Percentiles rank a stretch among this genome's conserved stretches.
Evolutionary conservation across 2,888 invertebrate species (phyloP).

Genomic region (Polyploca ridens): DNA sequence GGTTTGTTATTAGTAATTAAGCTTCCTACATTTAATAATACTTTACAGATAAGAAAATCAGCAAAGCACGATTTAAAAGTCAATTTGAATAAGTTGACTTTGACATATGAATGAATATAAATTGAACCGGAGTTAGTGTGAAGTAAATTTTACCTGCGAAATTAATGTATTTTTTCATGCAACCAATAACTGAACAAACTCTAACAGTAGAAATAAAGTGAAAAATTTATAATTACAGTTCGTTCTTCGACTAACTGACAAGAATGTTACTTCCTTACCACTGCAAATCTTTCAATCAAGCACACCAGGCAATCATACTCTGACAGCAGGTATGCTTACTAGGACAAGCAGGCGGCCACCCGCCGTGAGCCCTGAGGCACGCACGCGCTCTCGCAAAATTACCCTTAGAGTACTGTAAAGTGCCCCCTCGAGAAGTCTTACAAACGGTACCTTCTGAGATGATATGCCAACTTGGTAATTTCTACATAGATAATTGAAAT

Average conservation of each 20-base stretch:
- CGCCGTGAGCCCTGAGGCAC: slow-evolving; percentile 67
- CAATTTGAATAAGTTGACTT: slow-evolving; percentile 8
- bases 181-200: background rate
- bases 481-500: slow-evolving; percentile 18
- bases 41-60: background rate
- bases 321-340: slow-evolving; percentile 64
- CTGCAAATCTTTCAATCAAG: slow-evolving; percentile 48
- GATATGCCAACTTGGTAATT: slow-evolving; percentile 53
- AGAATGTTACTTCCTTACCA: slow-evolving; percentile 18
- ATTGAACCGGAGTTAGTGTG: slow-evolving; percentile 9
- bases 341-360: slow-evolving; percentile 65
- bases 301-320: slow-evolving; percentile 58
- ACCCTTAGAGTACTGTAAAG: slow-evolving; percentile 41
- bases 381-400: slow-evolving; percentile 69
- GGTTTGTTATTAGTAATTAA: slow-evolving; percentile 45
- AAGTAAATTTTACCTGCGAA: background rate
- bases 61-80: slow-evolving; percentile 5
- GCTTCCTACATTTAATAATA: slow-evolving; percentile 32
- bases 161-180: background rate
- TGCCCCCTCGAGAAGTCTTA: slow-evolving; percentile 30
- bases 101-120: slow-evolving; percentile 11
- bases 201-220: background rate
- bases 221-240: background rate
- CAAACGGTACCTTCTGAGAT: slow-evolving; percentile 59
- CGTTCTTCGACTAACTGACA: background rate